A percentile compares a stretch with the other conserved stretches of the same genome.
Evolutionary conservation across 2,113 vertebrate genomes (phyloP).

Genomic region (human): DNA sequence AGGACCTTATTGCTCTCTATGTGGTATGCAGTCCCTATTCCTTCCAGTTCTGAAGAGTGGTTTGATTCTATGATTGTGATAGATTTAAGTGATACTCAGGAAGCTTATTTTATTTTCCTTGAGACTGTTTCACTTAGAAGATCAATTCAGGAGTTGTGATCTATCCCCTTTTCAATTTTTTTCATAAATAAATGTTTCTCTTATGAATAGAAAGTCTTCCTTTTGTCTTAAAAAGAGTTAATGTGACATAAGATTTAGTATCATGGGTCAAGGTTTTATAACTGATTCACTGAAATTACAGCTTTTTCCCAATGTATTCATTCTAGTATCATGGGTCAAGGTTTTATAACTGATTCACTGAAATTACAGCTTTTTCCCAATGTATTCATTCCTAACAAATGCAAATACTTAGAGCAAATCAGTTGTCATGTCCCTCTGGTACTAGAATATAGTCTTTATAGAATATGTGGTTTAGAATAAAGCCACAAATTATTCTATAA

Average conservation of each 20-base stretch:
- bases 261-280: neutral
- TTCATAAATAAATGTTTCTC: neutral
- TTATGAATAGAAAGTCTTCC: neutral
- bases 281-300: neutral
- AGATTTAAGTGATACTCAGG: neutral
- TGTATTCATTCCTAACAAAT: slow-evolving; percentile 2
- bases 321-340: neutral
- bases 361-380: neutral
- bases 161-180: neutral
- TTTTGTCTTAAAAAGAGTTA: neutral
- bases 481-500: neutral
- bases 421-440: neutral
- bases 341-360: neutral
- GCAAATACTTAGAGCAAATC: neutral
- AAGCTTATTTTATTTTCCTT: neutral
- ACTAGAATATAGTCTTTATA: neutral
- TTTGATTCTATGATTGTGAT: neutral
- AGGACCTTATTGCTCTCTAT: neutral
- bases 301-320: neutral
- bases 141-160: neutral
- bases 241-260: neutral
- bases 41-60: neutral
- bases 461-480: neutral
- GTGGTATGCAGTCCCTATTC: neutral
- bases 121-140: neutral